Percentiles rank a stretch among this genome's conserved stretches.
Evolutionary conservation across 2,888 invertebrate genomes (phyloP).

Genomic region (Drosophila maculinotata): DNA sequence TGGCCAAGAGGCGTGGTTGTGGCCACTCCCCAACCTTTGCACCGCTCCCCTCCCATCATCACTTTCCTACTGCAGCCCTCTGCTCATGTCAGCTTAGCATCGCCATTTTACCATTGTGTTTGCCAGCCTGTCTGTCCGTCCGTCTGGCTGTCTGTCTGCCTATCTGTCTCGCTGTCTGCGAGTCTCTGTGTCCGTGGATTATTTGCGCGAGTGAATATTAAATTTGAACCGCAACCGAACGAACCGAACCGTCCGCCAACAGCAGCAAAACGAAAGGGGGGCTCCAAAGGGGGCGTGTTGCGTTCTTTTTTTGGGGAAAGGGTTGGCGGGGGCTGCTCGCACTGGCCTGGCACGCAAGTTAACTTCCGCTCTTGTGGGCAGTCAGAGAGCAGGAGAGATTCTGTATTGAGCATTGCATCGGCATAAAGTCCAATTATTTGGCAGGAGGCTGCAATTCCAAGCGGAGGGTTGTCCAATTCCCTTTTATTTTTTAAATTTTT

Average conservation of each 20-base stretch:
- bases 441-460: conserved; percentile 21
- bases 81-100: conserved; percentile 68
- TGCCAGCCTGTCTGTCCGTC: conserved; percentile 29
- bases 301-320: conserved; percentile 9
- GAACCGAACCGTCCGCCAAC: conserved; percentile 60
- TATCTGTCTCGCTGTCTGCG: conserved; percentile 1
- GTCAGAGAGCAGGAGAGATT: conserved; percentile 9
- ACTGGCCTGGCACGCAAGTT: conserved; percentile 67
- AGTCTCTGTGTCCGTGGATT: conserved; percentile 59
- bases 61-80: too few relatives aligned
- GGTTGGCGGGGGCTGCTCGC: conserved; percentile 1
- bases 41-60: neutral
- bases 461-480: neutral
- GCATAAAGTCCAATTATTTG: conserved; percentile 71
- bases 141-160: conserved; percentile 8
- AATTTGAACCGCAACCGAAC: conserved; percentile 79
- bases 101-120: conserved; percentile 69
- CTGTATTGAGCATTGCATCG: conserved; percentile 53
- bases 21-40: neutral
- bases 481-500: neutral
- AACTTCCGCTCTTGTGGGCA: conserved; percentile 77
- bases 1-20: conserved; percentile 20
- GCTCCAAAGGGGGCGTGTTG: conserved; percentile 4
- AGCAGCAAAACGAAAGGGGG: neutral
- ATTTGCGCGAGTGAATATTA: conserved; percentile 80